A percentile compares a stretch with the other conserved stretches of the same genome.
Conservation (phyloP, 1,140 invertebrate genomes). For the Bicyclus anynana region DNA sequence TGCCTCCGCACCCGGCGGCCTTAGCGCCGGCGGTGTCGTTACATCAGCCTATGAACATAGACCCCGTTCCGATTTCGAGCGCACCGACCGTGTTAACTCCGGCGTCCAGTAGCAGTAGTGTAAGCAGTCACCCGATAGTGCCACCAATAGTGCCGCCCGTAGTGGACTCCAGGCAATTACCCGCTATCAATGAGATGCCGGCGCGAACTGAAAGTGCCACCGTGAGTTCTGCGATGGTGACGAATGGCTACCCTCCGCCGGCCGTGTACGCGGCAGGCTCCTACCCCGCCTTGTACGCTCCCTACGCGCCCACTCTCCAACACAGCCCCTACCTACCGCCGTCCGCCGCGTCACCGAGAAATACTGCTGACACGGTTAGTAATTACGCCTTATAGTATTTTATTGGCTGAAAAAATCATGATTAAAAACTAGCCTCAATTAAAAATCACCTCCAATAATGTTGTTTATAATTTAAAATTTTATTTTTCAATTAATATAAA, state of each 20-base stretch:
- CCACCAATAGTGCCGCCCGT: slow-evolving; percentile 46
- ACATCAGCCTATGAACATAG: slow-evolving; percentile 45
- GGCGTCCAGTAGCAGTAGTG: slow-evolving; percentile 33
- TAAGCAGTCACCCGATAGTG: slow-evolving; percentile 36
- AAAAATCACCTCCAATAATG: too few relatives aligned
- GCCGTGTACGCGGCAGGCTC: slow-evolving; percentile 79
- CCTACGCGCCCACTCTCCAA: slow-evolving; percentile 81
- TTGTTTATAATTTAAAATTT: too few relatives aligned
- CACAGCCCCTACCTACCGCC: slow-evolving; percentile 83
- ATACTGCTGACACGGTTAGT: slow-evolving; percentile 79
- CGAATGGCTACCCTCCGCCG: slow-evolving; percentile 61
- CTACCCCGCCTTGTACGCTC: slow-evolving; percentile 85
- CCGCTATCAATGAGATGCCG: slow-evolving; percentile 37
- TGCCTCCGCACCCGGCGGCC: slow-evolving; percentile 38
- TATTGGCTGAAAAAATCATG: too few relatives aligned
- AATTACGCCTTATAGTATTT: background rate
- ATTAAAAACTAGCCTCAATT: too few relatives aligned
- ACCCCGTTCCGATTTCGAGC: slow-evolving; percentile 39
- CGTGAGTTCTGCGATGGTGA: slow-evolving; percentile 40
- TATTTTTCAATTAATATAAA: too few relatives aligned
- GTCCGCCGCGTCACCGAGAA: slow-evolving; percentile 81
- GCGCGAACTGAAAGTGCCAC: slow-evolving; percentile 40
- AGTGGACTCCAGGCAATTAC: slow-evolving; percentile 47
- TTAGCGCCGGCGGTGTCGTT: slow-evolving; percentile 41
- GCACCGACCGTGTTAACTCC: slow-evolving; percentile 42